A percentile compares a stretch with the other conserved stretches of the same genome.
Conservation (phyloP, 2,113 vertebrate species). For the Rhineura floridana region DNA sequence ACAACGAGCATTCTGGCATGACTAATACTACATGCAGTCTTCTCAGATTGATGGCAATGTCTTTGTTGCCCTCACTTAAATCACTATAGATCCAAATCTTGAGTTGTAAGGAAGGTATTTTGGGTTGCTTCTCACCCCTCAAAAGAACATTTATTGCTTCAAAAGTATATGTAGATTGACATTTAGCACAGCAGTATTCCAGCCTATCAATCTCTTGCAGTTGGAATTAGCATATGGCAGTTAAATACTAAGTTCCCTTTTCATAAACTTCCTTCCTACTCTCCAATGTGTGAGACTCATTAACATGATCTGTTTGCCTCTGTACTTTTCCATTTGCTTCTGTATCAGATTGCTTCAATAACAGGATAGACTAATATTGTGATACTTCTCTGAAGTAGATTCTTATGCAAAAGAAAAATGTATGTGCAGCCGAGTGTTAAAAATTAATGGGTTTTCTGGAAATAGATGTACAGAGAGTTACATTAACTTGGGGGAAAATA, state of each 20-base stretch:
- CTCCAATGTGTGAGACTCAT: not conserved
- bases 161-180: not conserved
- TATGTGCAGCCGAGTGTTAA: not conserved
- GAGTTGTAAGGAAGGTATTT: too few species aligned
- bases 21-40: too few species aligned
- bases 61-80: too few species aligned
- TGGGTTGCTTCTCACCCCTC: too few species aligned
- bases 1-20: too few species aligned
- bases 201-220: not conserved
- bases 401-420: not conserved
- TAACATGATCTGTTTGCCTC: not conserved
- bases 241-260: not conserved
- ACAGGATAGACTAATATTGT: not conserved
- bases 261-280: not conserved
- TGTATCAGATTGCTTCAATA: not conserved
- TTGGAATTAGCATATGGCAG: not conserved
- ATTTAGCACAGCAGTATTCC: not conserved
- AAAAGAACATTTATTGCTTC: not conserved
- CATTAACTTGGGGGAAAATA: not conserved
- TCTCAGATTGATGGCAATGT: too few species aligned
- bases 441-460: not conserved
- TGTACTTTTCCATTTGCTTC: not conserved
- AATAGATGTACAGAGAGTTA: not conserved
- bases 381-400: not conserved
- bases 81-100: too few species aligned